Evolutionary conservation across 1,140 invertebrate genomes (phyloP).

Genomic region (Drosophila burlai): DNA sequence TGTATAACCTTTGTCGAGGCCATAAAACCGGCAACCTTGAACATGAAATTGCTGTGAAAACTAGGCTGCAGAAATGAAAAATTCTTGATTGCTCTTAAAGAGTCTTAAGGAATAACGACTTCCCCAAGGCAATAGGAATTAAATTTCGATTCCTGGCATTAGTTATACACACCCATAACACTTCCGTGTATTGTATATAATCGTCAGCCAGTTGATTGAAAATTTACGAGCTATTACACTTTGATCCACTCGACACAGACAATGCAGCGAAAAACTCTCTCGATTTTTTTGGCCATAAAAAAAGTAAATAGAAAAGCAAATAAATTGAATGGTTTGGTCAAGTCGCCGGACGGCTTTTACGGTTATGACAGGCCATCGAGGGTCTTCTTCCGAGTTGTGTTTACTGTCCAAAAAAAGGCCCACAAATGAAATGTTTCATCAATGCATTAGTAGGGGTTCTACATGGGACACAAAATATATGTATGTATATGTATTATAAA

Average conservation of each 20-base stretch:
- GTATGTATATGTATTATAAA: neutral
- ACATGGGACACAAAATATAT: neutral
- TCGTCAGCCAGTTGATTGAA: constrained; percentile 41
- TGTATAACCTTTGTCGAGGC: neutral
- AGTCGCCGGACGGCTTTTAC: constrained; percentile 22
- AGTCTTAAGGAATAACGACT: constrained; percentile 5
- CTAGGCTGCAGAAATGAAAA: neutral
- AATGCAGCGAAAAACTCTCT: neutral
- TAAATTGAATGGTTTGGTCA: constrained; percentile 53
- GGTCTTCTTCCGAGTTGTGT: constrained; percentile 8
- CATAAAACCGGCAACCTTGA: too few relatives aligned
- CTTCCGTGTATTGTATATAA: constrained; percentile 15
- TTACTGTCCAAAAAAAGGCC: constrained; percentile 23
- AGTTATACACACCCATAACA: constrained; percentile 20
- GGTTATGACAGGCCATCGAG: constrained; percentile 39
- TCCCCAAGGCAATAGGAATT: constrained; percentile 9
- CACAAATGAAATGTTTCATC: constrained; percentile 17
- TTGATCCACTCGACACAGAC: constrained; percentile 57
- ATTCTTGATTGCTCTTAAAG: neutral
- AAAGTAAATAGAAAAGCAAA: constrained; percentile 49
- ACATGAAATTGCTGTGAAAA: neutral
- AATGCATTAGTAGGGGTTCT: constrained; percentile 10
- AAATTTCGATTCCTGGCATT: constrained; percentile 16
- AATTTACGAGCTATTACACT: constrained; percentile 65
- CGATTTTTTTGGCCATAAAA: constrained; percentile 4